Evolutionary conservation across 1,140 invertebrate species (phyloP).

Genomic region (Lethocerus indicus): DNA sequence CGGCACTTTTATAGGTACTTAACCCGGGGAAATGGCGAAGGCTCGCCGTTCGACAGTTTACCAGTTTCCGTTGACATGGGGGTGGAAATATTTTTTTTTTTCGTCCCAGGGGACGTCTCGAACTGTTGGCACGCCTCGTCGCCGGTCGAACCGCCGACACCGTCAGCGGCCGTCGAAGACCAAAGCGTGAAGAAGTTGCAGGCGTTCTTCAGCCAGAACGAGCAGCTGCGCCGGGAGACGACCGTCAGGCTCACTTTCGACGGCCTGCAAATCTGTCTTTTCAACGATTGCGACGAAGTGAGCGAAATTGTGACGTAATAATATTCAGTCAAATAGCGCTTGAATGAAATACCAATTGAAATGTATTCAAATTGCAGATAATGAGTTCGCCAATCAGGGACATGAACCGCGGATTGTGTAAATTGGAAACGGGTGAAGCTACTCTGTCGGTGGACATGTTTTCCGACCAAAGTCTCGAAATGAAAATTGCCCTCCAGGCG

Average conservation of each 20-base stretch:
- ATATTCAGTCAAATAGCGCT: not conserved
- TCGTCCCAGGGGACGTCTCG: constrained; percentile 12
- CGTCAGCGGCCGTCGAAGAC: constrained; percentile 27
- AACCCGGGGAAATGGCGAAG: too few relatives aligned
- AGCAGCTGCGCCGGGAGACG: constrained; percentile 39
- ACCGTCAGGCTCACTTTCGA: constrained; percentile 42
- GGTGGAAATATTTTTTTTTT: too few relatives aligned
- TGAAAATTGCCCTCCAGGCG: constrained; percentile 52
- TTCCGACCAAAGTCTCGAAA: constrained; percentile 49
- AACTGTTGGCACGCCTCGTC: constrained; percentile 17
- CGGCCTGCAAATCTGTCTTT: constrained; percentile 46
- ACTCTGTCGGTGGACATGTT: constrained; percentile 40
- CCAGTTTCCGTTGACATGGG: too few relatives aligned
- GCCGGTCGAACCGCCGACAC: constrained; percentile 16
- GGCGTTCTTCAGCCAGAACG: constrained; percentile 51
- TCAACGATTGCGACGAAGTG: constrained; percentile 52
- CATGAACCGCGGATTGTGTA: constrained; percentile 49
- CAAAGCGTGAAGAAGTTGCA: constrained; percentile 48
- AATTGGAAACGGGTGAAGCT: constrained; percentile 51
- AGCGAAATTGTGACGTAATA: not conserved
- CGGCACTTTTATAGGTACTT: constrained; percentile 26
- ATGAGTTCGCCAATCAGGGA: constrained; percentile 57
- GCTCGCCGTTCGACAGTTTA: too few relatives aligned
- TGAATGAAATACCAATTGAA: too few relatives aligned
- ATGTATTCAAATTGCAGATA: constrained; percentile 23